phyloP scores from a whole-genome alignment of 2,797 vertebrate genomes.

The Acipenser transmontanus region DNA sequence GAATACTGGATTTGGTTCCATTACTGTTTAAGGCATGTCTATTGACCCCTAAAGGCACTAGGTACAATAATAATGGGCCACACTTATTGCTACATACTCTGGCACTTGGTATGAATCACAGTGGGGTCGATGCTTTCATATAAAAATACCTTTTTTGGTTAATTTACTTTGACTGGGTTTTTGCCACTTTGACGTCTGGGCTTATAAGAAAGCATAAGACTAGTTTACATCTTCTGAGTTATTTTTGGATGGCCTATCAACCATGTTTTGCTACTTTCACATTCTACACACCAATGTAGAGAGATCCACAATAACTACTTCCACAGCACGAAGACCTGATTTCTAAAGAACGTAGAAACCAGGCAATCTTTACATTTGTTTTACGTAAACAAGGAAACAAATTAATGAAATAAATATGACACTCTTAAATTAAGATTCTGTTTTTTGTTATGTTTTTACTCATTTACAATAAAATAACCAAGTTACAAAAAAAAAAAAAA shows the following conservation, averaged over 20 bases:
- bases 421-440: conserved; percentile 98
- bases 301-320: conserved; percentile 75
- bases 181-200: conserved; percentile 74
- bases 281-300: conserved; percentile 74
- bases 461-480: conserved; percentile 99
- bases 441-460: conserved; percentile 63
- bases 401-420: conserved; percentile 99
- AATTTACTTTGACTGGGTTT: conserved; percentile 74
- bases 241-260: conserved; percentile 63
- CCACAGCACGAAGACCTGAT: conserved; percentile 86
- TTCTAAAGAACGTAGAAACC: conserved; percentile 82
- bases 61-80: conserved; percentile 75
- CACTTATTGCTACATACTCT: conserved; percentile 95
- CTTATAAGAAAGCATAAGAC: conserved; percentile 47
- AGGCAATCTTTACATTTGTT: conserved; percentile 81
- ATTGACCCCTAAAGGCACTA: conserved; percentile 88
- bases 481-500: conserved; percentile 93
- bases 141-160: conserved; percentile 79
- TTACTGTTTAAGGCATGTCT: conserved; percentile 87
- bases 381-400: conserved; percentile 97
- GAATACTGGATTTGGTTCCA: conserved; percentile 97
- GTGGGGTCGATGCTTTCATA: conserved; percentile 71
- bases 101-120: conserved; percentile 81
- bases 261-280: conserved; percentile 69
- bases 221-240: conserved; percentile 31